phyloP scores from a whole-genome alignment of 2,888 invertebrate genomes.

The Phrixothrix hirtus region DNA sequence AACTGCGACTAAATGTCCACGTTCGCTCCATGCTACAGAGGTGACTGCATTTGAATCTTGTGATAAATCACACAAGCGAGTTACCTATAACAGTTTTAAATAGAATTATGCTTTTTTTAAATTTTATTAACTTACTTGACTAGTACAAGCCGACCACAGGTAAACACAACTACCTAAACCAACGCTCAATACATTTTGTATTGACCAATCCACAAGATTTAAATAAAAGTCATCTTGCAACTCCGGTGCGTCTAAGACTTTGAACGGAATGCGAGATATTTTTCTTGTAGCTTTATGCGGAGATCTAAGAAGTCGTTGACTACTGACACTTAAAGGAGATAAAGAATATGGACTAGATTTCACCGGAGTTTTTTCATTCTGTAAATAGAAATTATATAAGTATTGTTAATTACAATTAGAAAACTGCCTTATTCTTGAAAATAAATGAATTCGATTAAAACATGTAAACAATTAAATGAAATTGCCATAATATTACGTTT shows the following conservation, averaged over 20 bases:
- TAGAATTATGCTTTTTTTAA: too few species aligned
- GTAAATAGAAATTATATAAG: constrained; percentile 46
- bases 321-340: constrained; percentile 93
- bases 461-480: neutral
- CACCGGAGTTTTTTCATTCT: constrained; percentile 66
- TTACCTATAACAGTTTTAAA: constrained; percentile 73
- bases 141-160: constrained; percentile 98
- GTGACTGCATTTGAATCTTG: constrained; percentile 94
- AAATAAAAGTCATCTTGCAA: constrained; percentile 98
- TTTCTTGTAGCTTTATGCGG: constrained; percentile 98
- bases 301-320: constrained; percentile 90
- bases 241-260: constrained; percentile 95
- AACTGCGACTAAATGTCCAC: constrained; percentile 95
- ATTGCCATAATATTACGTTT: neutral
- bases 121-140: constrained; percentile 66
- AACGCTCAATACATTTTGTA: constrained; percentile 97
- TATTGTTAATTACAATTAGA: neutral
- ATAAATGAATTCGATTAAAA: neutral
- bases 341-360: constrained; percentile 87
- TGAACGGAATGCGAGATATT: constrained; percentile 98
- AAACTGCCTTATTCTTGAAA: neutral
- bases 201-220: constrained; percentile 99
- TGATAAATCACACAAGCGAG: constrained; percentile 92
- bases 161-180: constrained; percentile 98
- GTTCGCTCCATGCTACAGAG: constrained; percentile 98